These are phyloP conservation scores for Pseudomyrmex gracilis DNA, from an alignment of 1,140 invertebrate species.

Conservation along the genomic window DNA sequence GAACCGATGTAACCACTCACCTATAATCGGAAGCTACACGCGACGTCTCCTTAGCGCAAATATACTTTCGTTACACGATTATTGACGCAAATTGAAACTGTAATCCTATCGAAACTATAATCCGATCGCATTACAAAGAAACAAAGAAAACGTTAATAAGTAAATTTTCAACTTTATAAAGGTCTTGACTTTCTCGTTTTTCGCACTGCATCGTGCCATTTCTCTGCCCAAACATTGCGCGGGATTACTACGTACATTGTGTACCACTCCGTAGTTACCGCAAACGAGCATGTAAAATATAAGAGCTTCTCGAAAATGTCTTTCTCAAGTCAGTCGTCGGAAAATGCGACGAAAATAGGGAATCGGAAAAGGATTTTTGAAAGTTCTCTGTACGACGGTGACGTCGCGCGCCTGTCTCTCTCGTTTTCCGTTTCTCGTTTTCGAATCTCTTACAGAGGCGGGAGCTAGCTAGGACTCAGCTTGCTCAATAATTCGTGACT, in stretches of 20 bases:
- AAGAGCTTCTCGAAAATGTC: background rate
- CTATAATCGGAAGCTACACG: constrained; percentile 56
- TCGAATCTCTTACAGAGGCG: constrained; percentile 19
- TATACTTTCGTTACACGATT: background rate
- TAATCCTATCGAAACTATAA: background rate
- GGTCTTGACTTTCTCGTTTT: too few relatives aligned
- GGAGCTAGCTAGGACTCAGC: background rate
- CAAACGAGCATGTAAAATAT: background rate
- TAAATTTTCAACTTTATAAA: too few relatives aligned
- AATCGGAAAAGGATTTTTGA: background rate
- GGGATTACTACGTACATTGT: too few relatives aligned
- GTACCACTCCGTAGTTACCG: too few relatives aligned
- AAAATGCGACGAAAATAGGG: background rate
- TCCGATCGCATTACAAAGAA: too few relatives aligned
- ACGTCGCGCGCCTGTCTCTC: background rate
- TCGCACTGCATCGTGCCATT: background rate
- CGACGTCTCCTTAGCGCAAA: constrained; percentile 43
- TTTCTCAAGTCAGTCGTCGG: background rate
- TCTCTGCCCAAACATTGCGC: background rate
- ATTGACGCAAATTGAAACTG: background rate
- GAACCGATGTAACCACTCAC: constrained; percentile 59
- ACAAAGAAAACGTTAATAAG: too few relatives aligned
- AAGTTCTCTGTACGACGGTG: background rate
- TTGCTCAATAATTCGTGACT: constrained; percentile 56
- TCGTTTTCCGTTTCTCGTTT: background rate